A percentile compares a stretch with the other conserved stretches of the same genome.
Evolutionary conservation across 2,888 invertebrate species (phyloP).

Genomic region (Ashinkailepas kermadecensis): DNA sequence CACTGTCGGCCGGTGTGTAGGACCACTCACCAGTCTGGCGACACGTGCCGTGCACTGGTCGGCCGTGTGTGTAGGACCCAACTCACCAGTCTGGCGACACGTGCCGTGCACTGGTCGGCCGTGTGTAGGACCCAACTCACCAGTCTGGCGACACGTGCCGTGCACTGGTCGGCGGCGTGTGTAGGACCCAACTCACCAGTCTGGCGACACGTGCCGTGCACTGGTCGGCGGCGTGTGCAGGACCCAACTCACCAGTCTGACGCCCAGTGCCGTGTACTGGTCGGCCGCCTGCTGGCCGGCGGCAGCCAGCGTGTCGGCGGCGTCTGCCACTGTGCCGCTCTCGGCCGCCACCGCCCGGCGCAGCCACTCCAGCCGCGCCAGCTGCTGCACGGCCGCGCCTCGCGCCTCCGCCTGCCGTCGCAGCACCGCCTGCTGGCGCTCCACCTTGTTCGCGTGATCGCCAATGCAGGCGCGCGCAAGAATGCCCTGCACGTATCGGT

Average conservation of each 20-base stretch:
- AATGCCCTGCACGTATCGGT: not conserved
- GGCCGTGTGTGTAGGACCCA: too few species aligned
- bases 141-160: too few species aligned
- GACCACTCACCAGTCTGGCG: too few species aligned
- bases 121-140: too few species aligned
- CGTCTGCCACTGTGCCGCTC: conserved; percentile 27
- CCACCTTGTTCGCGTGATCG: conserved; percentile 3
- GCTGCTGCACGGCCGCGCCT: conserved; percentile 25
- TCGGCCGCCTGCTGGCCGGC: conserved; percentile 21
- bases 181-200: too few species aligned
- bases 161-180: too few species aligned
- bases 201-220: too few species aligned
- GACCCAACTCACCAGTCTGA: not conserved
- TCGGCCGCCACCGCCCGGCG: conserved; percentile 27
- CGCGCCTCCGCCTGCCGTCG: conserved; percentile 32
- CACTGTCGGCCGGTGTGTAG: too few species aligned
- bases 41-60: too few species aligned
- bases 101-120: too few species aligned
- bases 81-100: too few species aligned
- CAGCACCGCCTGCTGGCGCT: conserved; percentile 29
- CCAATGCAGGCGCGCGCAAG: conserved; percentile 1
- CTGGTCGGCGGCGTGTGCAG: too few species aligned
- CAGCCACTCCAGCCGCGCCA: conserved; percentile 31
- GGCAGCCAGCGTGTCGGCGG: conserved; percentile 23
- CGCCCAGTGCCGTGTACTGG: not conserved